Evolutionary conservation across 2,113 vertebrate species (phyloP).

Genomic region (Morone chrysops): DNA sequence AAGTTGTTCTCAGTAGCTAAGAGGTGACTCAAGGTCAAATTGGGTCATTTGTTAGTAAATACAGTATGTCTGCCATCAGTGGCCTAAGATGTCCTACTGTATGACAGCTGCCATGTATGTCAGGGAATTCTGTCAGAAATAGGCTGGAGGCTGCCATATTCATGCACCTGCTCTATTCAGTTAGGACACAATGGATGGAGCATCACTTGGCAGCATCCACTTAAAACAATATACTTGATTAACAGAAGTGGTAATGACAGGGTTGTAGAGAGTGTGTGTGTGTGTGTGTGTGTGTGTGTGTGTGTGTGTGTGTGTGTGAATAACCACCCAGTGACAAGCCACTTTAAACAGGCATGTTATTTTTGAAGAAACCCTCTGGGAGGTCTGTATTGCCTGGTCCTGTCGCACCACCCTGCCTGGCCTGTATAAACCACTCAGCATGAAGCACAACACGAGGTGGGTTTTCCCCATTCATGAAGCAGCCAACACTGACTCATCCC

Average conservation of each 20-base stretch:
- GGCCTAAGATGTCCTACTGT: too few species aligned
- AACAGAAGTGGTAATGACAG: neutral
- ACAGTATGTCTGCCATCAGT: neutral
- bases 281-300: neutral
- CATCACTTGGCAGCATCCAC: neutral
- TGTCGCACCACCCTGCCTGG: conserved; percentile 19
- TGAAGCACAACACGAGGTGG: conserved; percentile 21
- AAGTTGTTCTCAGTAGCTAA: neutral
- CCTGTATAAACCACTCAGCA: conserved; percentile 39
- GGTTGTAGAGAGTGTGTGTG: neutral
- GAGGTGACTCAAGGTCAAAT: conserved; percentile 8
- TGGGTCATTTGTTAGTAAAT: neutral
- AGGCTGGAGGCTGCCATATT: neutral
- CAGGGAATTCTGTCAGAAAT: too few species aligned
- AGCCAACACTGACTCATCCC: conserved; percentile 64
- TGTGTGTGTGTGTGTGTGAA: neutral
- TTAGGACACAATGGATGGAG: neutral
- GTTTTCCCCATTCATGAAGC: conserved; percentile 72
- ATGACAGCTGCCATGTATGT: too few species aligned
- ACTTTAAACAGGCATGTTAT: neutral
- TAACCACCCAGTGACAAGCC: neutral
- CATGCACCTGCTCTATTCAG: neutral
- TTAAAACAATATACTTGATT: conserved; percentile 10
- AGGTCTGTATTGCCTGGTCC: neutral
- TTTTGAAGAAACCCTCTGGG: neutral